Percentiles rank a stretch among this genome's conserved stretches.
phyloP scores from a whole-genome alignment of 2,113 vertebrate species.

The Varanus komodoensis region DNA sequence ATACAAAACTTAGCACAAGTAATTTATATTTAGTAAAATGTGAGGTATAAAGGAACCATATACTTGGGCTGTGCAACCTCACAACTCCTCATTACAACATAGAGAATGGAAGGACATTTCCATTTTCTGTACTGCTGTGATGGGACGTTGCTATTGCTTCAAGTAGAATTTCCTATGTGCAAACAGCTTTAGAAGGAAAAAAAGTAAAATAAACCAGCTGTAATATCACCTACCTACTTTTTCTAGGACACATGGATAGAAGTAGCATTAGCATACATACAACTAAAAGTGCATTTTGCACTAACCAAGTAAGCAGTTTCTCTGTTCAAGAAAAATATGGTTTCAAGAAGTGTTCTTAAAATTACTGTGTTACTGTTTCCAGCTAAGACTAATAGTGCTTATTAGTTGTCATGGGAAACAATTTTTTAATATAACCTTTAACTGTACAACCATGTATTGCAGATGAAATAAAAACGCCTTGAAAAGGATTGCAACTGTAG shows the following conservation, averaged over 20 bases:
- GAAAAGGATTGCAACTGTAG: neutral
- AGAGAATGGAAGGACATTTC: neutral
- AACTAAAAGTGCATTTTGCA: neutral
- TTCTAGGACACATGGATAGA: neutral
- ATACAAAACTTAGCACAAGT: neutral
- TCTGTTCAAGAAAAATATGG: neutral
- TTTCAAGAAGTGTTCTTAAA: neutral
- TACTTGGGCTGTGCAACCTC: neutral
- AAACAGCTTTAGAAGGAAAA: neutral
- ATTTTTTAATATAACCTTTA: slow-evolving; percentile 1
- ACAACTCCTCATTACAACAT: neutral
- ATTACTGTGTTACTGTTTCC: neutral
- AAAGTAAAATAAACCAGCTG: neutral
- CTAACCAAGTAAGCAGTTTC: neutral
- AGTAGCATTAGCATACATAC: neutral
- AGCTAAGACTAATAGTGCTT: neutral
- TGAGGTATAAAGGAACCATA: neutral
- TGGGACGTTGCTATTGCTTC: neutral
- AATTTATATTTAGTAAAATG: neutral
- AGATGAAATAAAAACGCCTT: neutral
- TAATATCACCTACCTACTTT: neutral
- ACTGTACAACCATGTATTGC: neutral
- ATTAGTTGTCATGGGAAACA: neutral
- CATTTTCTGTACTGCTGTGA: neutral
- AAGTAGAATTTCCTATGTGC: neutral